Evolutionary conservation across 2,113 vertebrate genomes (phyloP).

Genomic region (Alexandromys fortis): DNA sequence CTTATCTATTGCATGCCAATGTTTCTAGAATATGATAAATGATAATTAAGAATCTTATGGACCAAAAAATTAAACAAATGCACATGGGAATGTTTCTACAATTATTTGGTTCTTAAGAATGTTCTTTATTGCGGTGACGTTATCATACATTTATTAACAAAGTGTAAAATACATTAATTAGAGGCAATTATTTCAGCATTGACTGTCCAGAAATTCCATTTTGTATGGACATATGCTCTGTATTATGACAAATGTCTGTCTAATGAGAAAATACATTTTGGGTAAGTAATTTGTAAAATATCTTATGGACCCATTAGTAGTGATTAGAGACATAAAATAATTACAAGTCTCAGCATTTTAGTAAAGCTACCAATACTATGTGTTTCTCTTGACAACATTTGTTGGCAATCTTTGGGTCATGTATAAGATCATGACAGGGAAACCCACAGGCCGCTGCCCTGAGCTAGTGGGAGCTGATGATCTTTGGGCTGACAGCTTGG

Average conservation of each 20-base stretch:
- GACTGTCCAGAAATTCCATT: neutral
- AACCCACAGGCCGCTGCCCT: no score
- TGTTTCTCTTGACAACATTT: neutral
- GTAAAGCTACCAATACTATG: neutral
- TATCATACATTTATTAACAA: constrained; percentile 49
- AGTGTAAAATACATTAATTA: constrained; percentile 1
- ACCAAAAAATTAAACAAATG: constrained; percentile 50
- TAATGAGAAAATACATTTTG: constrained; percentile 23
- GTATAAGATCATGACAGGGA: neutral
- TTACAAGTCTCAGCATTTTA: neutral
- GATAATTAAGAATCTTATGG: constrained; percentile 19
- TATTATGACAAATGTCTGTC: neutral
- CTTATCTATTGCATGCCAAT: constrained; percentile 24
- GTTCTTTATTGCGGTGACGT: neutral
- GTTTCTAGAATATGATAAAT: constrained; percentile 26
- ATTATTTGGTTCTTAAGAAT: constrained; percentile 22
- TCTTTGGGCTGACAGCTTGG: no score
- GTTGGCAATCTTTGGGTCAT: neutral
- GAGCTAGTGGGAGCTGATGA: no score
- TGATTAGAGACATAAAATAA: neutral
- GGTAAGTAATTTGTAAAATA: neutral
- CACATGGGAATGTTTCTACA: neutral
- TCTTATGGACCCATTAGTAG: neutral
- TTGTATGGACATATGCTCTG: neutral
- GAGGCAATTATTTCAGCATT: neutral